phyloP scores from a whole-genome alignment of 2,113 vertebrate species.

The Larimichthys polyactis region DNA sequence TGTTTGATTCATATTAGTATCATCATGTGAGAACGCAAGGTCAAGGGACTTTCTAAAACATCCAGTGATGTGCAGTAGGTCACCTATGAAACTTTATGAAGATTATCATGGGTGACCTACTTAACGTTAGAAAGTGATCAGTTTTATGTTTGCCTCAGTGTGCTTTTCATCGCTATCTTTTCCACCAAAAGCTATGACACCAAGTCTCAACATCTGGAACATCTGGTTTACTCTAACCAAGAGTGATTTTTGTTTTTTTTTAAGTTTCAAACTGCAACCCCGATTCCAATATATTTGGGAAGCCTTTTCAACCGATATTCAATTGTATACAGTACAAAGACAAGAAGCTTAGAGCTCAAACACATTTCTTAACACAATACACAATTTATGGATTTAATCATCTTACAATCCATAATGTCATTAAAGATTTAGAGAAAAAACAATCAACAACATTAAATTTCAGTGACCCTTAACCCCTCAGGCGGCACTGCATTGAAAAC shows the following conservation, averaged over 20 bases:
- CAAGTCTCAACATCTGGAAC: neutral
- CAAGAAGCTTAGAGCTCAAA: too few species aligned
- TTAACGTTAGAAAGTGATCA: neutral
- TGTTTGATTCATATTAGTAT: neutral
- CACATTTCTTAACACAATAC: too few species aligned
- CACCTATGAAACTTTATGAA: neutral
- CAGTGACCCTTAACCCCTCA: too few species aligned
- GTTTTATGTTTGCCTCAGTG: constrained; percentile 10
- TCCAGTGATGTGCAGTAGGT: neutral
- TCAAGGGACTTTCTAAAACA: neutral
- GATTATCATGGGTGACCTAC: neutral
- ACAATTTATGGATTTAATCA: too few species aligned
- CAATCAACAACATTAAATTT: too few species aligned
- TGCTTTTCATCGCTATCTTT: neutral
- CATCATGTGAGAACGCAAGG: neutral
- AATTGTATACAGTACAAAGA: too few species aligned
- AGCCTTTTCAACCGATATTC: too few species aligned
- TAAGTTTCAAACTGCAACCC: neutral
- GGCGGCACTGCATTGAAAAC: too few species aligned
- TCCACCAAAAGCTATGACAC: constrained; percentile 34
- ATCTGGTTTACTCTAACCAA: neutral
- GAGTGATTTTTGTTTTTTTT: neutral
- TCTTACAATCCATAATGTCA: too few species aligned
- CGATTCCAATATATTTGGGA: too few species aligned
- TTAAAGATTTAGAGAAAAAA: too few species aligned